Evolutionary conservation across 2,113 vertebrate species (phyloP).

Genomic region (Podarcis cretensis): DNA sequence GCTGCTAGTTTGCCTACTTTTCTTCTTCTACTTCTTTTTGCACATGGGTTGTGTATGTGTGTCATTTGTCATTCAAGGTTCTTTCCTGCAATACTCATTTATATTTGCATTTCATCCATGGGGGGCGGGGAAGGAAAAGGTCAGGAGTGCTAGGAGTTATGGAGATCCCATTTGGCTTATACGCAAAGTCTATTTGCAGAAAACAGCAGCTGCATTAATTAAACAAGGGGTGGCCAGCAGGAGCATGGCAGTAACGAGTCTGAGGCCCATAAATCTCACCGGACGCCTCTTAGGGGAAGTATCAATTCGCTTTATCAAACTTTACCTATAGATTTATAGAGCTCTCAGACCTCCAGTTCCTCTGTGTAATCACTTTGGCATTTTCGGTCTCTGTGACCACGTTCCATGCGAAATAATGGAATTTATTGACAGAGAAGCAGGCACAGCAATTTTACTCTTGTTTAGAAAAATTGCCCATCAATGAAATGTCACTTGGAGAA

Average conservation of each 20-base stretch:
- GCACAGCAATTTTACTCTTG: constrained; percentile 69
- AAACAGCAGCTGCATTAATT: constrained; percentile 60
- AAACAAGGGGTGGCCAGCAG: constrained; percentile 43
- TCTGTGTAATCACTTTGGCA: constrained; percentile 69
- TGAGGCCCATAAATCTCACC: constrained; percentile 63
- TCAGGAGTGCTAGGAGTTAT: no score
- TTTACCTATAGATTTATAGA: constrained; percentile 72
- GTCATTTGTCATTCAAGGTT: not conserved
- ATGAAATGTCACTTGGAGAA: constrained; percentile 65
- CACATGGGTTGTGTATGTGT: not conserved
- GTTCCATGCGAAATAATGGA: constrained; percentile 72
- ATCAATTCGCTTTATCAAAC: constrained; percentile 72
- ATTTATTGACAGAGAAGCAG: constrained; percentile 73
- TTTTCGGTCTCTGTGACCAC: constrained; percentile 62
- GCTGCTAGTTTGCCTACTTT: no score
- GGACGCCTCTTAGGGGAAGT: constrained; percentile 64
- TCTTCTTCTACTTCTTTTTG: no score
- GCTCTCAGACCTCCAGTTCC: constrained; percentile 65
- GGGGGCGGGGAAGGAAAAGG: not conserved
- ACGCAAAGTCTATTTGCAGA: constrained; percentile 34
- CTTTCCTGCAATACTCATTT: not conserved
- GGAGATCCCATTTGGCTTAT: constrained; percentile 36
- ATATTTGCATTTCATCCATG: not conserved
- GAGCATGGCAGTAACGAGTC: constrained; percentile 11
- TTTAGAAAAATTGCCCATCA: constrained; percentile 76